Conservation (phyloP, 2,113 vertebrate species). For the Amphiprion ocellaris region DNA sequence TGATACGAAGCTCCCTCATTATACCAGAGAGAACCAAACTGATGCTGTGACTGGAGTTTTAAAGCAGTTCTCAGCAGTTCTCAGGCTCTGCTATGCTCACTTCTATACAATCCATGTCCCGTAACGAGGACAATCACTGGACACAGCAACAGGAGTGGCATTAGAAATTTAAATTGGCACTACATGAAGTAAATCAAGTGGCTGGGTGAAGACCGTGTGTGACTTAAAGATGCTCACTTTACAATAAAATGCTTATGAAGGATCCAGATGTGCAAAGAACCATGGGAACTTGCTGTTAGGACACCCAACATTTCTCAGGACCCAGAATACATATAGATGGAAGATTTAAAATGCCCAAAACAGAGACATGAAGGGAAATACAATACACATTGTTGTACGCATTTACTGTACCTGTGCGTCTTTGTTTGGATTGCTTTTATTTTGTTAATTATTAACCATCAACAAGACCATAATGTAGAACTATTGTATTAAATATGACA, state of each 20-base stretch:
- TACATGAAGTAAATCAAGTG: neutral
- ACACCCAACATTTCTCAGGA: neutral
- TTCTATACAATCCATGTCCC: conserved; percentile 2
- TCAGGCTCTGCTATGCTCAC: neutral
- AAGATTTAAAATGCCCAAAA: neutral
- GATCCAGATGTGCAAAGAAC: too few species aligned
- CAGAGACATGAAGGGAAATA: neutral
- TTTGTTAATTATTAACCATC: too few species aligned
- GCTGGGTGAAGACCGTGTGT: neutral
- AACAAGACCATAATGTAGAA: too few species aligned
- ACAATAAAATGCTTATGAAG: neutral
- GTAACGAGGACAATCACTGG: neutral
- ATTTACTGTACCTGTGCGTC: too few species aligned
- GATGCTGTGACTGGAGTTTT: conserved; percentile 1
- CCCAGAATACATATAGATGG: neutral
- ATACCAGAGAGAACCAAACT: neutral
- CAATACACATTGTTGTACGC: neutral
- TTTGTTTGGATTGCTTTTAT: too few species aligned
- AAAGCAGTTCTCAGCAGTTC: conserved; percentile 3
- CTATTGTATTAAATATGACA: too few species aligned
- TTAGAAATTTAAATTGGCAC: neutral
- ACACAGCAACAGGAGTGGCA: neutral
- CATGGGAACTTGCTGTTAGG: neutral
- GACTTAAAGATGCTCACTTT: neutral
- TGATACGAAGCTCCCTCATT: conserved; percentile 17